A percentile compares a stretch with the other conserved stretches of the same genome.
These are phyloP conservation scores for Marcusenius ussheri DNA, from an alignment of 2,113 vertebrate species.

Conservation along the genomic window DNA sequence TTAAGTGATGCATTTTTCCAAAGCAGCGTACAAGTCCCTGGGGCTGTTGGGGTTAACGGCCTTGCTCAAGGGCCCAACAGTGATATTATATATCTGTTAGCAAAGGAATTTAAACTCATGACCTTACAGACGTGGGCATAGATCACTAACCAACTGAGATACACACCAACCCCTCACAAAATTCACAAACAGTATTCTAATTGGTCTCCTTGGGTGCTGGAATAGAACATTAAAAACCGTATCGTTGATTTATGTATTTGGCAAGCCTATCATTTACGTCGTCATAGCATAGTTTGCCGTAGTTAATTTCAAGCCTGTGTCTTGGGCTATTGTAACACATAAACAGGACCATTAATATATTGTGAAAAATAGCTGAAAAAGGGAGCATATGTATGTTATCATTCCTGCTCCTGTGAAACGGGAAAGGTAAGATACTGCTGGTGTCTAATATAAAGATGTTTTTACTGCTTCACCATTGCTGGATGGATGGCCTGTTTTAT, in stretches of 20 bases:
- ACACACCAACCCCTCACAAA: neutral
- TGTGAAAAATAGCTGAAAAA: neutral
- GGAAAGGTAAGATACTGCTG: neutral
- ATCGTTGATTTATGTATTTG: neutral
- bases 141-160: neutral
- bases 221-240: neutral
- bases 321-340: neutral
- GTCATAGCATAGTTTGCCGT: neutral
- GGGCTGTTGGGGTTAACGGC: neutral
- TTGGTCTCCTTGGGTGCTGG: neutral
- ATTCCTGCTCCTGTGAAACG: neutral
- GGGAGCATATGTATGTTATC: neutral
- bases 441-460: neutral
- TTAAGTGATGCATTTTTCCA: neutral
- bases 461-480: neutral
- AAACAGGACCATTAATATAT: neutral
- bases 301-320: neutral
- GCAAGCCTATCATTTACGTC: neutral
- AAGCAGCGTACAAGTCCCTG: neutral
- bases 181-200: neutral
- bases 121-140: neutral
- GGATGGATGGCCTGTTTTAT: neutral
- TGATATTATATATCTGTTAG: neutral
- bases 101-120: neutral
- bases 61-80: neutral